Conservation (phyloP, 2,888 invertebrate genomes). For the Tetheella fluctuosa region DNA sequence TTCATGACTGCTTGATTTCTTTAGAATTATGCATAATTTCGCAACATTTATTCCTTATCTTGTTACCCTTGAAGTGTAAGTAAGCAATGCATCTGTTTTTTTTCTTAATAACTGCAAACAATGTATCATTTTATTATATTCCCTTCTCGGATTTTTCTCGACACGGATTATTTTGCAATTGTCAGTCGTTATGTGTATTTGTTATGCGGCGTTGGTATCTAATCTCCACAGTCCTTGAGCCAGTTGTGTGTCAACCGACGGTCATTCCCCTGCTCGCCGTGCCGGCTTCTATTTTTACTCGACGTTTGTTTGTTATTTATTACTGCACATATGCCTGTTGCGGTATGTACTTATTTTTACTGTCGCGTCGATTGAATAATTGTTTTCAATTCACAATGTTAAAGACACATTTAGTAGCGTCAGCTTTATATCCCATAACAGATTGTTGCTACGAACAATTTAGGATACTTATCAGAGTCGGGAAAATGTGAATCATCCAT, state of each 20-base stretch:
- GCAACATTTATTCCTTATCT: slow-evolving; percentile 1
- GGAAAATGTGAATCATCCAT: background rate
- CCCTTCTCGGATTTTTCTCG: slow-evolving; percentile 33
- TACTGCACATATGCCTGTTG: slow-evolving; percentile 45
- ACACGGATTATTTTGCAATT: slow-evolving; percentile 66
- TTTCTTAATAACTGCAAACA: slow-evolving; percentile 10
- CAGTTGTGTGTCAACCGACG: slow-evolving; percentile 80
- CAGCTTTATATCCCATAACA: background rate
- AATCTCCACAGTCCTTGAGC: slow-evolving; percentile 81
- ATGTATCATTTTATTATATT: slow-evolving; percentile 25
- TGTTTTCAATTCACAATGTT: slow-evolving; percentile 42
- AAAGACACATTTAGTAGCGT: slow-evolving; percentile 10
- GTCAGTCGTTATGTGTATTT: slow-evolving; percentile 61
- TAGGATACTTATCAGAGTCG: background rate
- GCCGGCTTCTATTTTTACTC: slow-evolving; percentile 75
- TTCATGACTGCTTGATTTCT: slow-evolving; percentile 1
- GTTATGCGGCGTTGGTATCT: slow-evolving; percentile 76
- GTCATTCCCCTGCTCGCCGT: slow-evolving; percentile 73
- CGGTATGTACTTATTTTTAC: slow-evolving; percentile 51
- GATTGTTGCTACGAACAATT: slow-evolving; percentile 12
- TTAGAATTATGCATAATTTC: slow-evolving; percentile 11
- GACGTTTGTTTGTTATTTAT: slow-evolving; percentile 77
- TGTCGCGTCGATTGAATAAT: slow-evolving; percentile 61
- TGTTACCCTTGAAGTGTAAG: background rate
- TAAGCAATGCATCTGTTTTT: slow-evolving; percentile 2